These are phyloP conservation scores for Drosophila formosana DNA, from an alignment of 2,888 invertebrate genomes.

Conservation along the genomic window DNA sequence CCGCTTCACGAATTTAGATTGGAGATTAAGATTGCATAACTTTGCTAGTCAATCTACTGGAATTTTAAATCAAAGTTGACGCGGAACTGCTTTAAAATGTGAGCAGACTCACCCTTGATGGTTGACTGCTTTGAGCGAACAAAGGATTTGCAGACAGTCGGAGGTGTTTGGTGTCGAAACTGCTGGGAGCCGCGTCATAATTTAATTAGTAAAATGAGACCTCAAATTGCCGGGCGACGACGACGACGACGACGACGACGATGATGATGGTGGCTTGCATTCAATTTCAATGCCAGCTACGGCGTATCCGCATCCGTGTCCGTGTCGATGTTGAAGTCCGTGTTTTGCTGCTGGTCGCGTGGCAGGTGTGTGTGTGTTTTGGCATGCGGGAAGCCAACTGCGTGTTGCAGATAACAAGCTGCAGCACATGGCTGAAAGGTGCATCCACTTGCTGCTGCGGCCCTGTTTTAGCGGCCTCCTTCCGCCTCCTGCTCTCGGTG, in stretches of 20 bases:
- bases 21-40: constrained; percentile 3
- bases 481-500: constrained; percentile 12
- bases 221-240: constrained; percentile 66
- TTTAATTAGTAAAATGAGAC: constrained; percentile 81
- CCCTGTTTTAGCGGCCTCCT: constrained; percentile 40
- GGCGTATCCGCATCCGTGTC: constrained; percentile 19
- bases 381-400: constrained; percentile 58
- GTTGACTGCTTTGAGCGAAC: constrained; percentile 17
- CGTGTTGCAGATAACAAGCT: constrained; percentile 67
- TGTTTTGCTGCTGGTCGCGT: constrained; percentile 10
- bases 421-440: neutral
- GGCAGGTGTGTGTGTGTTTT: constrained; percentile 12
- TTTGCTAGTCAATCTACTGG: constrained; percentile 1
- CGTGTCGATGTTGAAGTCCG: constrained; percentile 6
- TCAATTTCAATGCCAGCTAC: constrained; percentile 62
- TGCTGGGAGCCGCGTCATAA: constrained; percentile 69
- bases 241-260: neutral
- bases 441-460: constrained; percentile 36
- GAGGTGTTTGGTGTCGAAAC: constrained; percentile 59
- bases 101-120: constrained; percentile 7
- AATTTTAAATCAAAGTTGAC: constrained; percentile 17
- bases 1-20: neutral
- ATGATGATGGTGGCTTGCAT: constrained; percentile 39
- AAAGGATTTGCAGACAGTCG: constrained; percentile 29
- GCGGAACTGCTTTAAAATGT: constrained; percentile 21